Base-by-base conservation (phyloP, 1,140 invertebrate genomes). In the Matsumurasca onukii region DNA sequence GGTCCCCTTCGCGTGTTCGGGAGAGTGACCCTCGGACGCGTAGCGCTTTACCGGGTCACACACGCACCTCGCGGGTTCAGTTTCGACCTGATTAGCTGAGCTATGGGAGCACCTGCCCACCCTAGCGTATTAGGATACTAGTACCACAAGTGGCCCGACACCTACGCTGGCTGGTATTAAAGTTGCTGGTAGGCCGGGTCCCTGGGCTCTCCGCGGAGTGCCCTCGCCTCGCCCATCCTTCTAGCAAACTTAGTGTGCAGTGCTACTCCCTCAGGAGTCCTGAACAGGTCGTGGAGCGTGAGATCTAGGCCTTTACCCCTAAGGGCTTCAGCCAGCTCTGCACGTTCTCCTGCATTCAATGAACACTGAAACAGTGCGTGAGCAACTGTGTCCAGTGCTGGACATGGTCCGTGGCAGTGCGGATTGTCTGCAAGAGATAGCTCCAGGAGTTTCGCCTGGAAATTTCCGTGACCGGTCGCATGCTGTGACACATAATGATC, bases 281-380 rank as follows among this genome's bases (percentile, higher is more conserved):
- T 59, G 25, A 59, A 59, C 5, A 59, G 24, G 25, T 25, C 22
- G 3, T 27, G 22, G 24, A 29, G 22, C 9, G 15, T 13, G 55
- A 59, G 3, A 3, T 5, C 25, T 59, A 59, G 55, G 5, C 55
- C 55, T 15, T 9, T 27, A 15, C 30, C 55, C 25, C 22, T 5
- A 29, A 59, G 55, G 55, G 25, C 55, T 3, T 5, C 25, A 27
- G n/a, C 25, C 24, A 59, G 55, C 15, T 25, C 25, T 9, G 25
- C 24, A 13, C 55, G 55, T n/a, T 59, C 55, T 24, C 24, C 22
- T 27, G 9, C 22, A 9, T 25, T 27, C 9, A 5, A 2, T 5
- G 55, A 22, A 27, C 55, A 59, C 2, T 59, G 25, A 3, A 59
- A 24, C n/a, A 59, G 55, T 27, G 55, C 55, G 24, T 29, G 55